Conservation (phyloP, 1,140 invertebrate species). For the Matsumurasca onukii region DNA sequence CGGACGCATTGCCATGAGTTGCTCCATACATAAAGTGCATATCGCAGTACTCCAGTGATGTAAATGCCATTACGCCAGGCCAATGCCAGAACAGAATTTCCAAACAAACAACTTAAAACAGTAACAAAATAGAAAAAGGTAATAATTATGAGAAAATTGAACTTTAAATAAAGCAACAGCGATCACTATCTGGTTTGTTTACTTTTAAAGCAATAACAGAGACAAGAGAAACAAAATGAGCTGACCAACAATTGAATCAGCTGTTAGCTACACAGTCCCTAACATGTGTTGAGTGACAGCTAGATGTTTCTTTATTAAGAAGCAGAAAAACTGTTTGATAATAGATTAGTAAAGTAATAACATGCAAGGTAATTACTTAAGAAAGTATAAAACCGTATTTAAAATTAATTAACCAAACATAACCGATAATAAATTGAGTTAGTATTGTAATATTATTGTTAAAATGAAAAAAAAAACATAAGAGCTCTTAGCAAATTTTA, state of each 20-base stretch:
- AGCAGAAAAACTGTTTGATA: background rate
- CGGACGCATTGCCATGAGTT: background rate
- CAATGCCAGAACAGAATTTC: background rate
- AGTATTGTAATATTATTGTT: too few species aligned
- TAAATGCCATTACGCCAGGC: background rate
- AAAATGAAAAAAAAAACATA: too few species aligned
- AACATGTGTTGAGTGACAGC: background rate
- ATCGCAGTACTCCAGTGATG: constrained; percentile 1
- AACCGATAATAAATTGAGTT: too few species aligned
- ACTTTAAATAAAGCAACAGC: background rate
- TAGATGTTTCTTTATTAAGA: background rate
- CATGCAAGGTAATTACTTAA: too few species aligned
- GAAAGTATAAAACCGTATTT: too few species aligned
- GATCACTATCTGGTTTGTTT: background rate
- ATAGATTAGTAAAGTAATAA: too few species aligned
- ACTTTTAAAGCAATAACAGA: background rate
- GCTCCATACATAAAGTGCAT: constrained; percentile 9
- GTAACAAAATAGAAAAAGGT: background rate
- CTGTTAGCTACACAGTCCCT: background rate
- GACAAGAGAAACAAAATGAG: background rate
- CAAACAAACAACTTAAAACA: background rate
- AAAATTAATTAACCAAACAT: too few species aligned
- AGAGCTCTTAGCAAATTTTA: too few species aligned
- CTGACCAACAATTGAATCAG: constrained; percentile 2
- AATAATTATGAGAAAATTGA: background rate